Evolutionary conservation across 2,797 vertebrate species (phyloP).

Genomic region (Chelon labrosus): DNA sequence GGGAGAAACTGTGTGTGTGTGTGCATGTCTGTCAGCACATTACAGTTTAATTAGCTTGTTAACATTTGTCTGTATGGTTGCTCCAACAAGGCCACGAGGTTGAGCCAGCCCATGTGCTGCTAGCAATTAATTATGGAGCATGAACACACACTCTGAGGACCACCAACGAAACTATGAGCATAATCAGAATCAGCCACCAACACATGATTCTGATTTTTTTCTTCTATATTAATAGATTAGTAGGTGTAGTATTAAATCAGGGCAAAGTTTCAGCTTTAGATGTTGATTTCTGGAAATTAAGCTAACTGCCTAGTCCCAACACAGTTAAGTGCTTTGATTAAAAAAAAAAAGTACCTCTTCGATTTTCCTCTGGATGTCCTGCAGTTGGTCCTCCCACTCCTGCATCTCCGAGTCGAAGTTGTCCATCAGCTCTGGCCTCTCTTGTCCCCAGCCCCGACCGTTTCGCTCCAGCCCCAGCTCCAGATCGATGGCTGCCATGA

Average conservation of each 20-base stretch:
- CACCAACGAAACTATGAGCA: constrained; percentile 29
- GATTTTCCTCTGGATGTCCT: constrained; percentile 96
- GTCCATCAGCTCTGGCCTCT: constrained; percentile 91
- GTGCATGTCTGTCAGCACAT: constrained; percentile 65
- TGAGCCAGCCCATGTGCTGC: constrained; percentile 44
- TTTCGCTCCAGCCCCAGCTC: constrained; percentile 87
- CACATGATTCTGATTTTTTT: not conserved
- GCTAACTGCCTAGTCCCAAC: not conserved
- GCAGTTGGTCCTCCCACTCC: constrained; percentile 98
- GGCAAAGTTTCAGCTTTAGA: not conserved
- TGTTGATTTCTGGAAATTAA: not conserved
- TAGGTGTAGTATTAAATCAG: not conserved
- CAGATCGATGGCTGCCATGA: constrained; percentile 90
- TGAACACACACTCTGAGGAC: constrained; percentile 38
- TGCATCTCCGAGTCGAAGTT: constrained; percentile 96
- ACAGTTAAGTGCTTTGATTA: no score
- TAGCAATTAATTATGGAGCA: constrained; percentile 64
- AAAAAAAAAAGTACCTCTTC: constrained; percentile 88
- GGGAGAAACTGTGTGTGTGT: constrained; percentile 18
- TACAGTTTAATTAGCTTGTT: constrained; percentile 79
- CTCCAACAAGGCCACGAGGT: constrained; percentile 56
- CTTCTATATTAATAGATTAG: not conserved
- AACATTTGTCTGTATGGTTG: constrained; percentile 77
- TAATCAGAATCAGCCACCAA: not conserved
- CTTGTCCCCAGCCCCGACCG: constrained; percentile 89